Evolutionary conservation across 2,113 vertebrate genomes (phyloP), one percentile per base, ranked within the genome.

Genomic region (Embiotoca jacksoni): DNA sequence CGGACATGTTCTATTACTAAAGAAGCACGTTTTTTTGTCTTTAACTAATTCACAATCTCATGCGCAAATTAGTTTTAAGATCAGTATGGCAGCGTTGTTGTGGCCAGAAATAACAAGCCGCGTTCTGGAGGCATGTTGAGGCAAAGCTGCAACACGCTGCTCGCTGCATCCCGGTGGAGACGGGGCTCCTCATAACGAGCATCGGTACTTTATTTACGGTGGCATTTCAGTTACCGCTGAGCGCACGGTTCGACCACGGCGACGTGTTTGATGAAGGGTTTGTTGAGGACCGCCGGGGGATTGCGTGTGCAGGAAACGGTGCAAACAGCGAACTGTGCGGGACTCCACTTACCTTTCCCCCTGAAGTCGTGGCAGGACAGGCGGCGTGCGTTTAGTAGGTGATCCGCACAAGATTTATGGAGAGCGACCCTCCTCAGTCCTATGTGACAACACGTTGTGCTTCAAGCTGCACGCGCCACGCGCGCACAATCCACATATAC

Each of bases 281-380:
- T 52, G 30, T 53, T 37, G 1, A 5, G 30, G 9, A 2, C 13
- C 23, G 23, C 23, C 23, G 23, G 23, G 23, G 49, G 4, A 13
- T 0, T 46, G 2, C 0, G 68, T 7, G 5, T n/a, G 47, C 53
- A 7, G 44, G 4, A 67, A 1, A 23, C 47, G 33, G 11, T 2
- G 46, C 44, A 1, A 4, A 23, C 30, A 7, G 41, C 60, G 66
- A 64, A 33, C 63, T 30, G 39, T 6, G 50, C 63, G 15, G 16
- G 62, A 49, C 64, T 46, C 32, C 39, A 68, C 71, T 84, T 81
- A 84, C 78, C 81, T 84, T 74, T 75, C 53, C 30, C 56, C 30
- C 23, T 1, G 7, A 46, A 72, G 70, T 84, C 60, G 65, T 56
- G 47, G 39, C 60, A 68, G 46, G 72, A 63, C 85, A 36, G 11